Conservation (phyloP, 2,888 invertebrate genomes). For the Eudasyphora cyanicolor region DNA sequence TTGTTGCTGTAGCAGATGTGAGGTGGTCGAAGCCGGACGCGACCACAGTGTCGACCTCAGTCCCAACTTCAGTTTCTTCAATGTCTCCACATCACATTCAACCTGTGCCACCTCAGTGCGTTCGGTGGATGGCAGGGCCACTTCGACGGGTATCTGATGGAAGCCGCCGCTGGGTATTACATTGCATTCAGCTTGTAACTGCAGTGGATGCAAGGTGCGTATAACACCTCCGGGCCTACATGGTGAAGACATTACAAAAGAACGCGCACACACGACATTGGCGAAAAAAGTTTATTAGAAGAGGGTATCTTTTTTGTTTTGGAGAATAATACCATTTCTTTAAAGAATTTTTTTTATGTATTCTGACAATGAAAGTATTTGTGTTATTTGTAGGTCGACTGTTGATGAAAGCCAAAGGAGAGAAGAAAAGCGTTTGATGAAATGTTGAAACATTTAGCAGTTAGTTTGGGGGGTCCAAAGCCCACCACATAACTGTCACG, state of each 20-base stretch:
- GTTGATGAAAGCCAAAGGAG: conserved; percentile 35
- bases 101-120: conserved; percentile 85
- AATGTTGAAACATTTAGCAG: background rate
- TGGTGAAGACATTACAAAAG: conserved; percentile 23
- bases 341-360: conserved; percentile 33
- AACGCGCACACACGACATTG: conserved; percentile 27
- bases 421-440: background rate
- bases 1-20: conserved; percentile 75
- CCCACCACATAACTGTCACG: background rate
- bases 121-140: conserved; percentile 67
- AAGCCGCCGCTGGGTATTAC: conserved; percentile 72
- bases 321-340: background rate
- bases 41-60: conserved; percentile 87
- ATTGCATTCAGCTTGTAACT: conserved; percentile 80
- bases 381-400: conserved; percentile 39
- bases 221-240: conserved; percentile 80
- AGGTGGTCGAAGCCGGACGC: conserved; percentile 81
- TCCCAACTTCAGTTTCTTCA: conserved; percentile 87
- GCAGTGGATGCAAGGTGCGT: conserved; percentile 84
- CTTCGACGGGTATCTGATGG: conserved; percentile 70
- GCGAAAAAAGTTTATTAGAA: background rate
- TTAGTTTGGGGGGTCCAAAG: background rate
- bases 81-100: conserved; percentile 87
- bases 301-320: background rate
- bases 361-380: conserved; percentile 58